A percentile compares a stretch with the other conserved stretches of the same genome.
phyloP scores from a whole-genome alignment of 2,888 invertebrate genomes.

The Hyposoter didymator region DNA sequence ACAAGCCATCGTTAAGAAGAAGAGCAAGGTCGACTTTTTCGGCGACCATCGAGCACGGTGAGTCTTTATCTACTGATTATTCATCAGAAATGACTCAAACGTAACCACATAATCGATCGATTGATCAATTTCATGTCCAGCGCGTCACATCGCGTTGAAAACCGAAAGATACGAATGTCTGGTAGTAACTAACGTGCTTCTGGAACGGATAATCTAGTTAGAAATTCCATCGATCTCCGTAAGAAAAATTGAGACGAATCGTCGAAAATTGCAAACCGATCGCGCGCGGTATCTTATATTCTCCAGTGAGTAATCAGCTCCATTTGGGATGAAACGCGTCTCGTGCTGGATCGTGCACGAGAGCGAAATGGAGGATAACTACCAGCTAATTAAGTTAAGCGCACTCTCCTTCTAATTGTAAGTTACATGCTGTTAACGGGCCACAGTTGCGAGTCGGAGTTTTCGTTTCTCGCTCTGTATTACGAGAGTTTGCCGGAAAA shows the following conservation, averaged over 20 bases:
- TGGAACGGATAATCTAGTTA: not conserved
- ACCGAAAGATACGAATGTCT: not conserved
- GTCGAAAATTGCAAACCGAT: conserved; percentile 49
- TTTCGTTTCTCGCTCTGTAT: conserved; percentile 12
- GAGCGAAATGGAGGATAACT: conserved; percentile 45
- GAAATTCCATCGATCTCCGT: not conserved
- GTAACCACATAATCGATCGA: not conserved
- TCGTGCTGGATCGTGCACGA: conserved; percentile 25
- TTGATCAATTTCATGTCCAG: not conserved
- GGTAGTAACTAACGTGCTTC: not conserved
- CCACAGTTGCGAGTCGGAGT: not conserved
- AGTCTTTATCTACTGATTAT: conserved; percentile 81
- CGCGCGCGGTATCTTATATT: conserved; percentile 49
- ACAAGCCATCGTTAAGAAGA: conserved; percentile 88
- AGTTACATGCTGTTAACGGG: conserved; percentile 63
- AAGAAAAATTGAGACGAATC: conserved; percentile 61
- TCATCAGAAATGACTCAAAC: not conserved
- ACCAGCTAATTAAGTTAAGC: conserved; percentile 65
- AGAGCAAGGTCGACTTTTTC: conserved; percentile 91
- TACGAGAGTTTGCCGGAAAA: conserved; percentile 44
- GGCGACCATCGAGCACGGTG: conserved; percentile 91
- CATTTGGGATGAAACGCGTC: conserved; percentile 41
- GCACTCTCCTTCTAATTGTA: conserved; percentile 61
- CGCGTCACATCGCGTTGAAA: not conserved
- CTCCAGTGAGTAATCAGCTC: conserved; percentile 60